Evolutionary conservation across 2,113 vertebrate species (phyloP), one percentile per base, ranked within the genome.

Genomic region (Taurulus bubalis): DNA sequence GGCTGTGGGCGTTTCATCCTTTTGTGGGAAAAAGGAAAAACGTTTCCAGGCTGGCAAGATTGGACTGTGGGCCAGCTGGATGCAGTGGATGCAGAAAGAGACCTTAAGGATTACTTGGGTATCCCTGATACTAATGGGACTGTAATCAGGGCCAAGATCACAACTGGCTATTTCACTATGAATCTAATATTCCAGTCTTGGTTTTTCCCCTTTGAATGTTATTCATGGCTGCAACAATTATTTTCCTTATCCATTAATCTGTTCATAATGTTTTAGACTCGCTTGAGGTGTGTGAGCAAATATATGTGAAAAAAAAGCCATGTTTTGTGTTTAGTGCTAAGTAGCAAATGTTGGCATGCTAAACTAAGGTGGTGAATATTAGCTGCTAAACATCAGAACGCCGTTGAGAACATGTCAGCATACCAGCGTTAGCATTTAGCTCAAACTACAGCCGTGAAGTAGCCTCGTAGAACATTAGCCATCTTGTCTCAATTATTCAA

Each of bases 11-110:
- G 68, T 28, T 80, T 24, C 18, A 63, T 81, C 68, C 76, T 15
- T n/a, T 12, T 60, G 77, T 92, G 90, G 91, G 90, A 91, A 90
- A 58, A 89, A 65, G 36, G 8, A 47, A 70, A 75, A 58, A 74
- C 1, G 42, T 68, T 75, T 89, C 60, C 73, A 86, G 60, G 53
- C 71, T 78, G 79, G 83, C 67, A 78, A 63, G 72, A 73, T 34
- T 83, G 65, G 47, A 38, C 34, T n/a, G 51, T 40, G 64, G 67
- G 47, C 71, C 85, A 87, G 72, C 71, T 85, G 81, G 69, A 71
- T 6, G 3, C 0, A 1, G 20, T 34, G 8, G 28, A 66, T 73
- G 51, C 32, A 55, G 9, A 83, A 28, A 72, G n/a, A 76, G 47
- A 85, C 56, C 62, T 59, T 24, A 38, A 70, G 82, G 83, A 91